Evolutionary conservation across 2,888 invertebrate genomes (phyloP), one percentile per base, ranked within the genome.

Genomic region (Nomada goodeniana): DNA sequence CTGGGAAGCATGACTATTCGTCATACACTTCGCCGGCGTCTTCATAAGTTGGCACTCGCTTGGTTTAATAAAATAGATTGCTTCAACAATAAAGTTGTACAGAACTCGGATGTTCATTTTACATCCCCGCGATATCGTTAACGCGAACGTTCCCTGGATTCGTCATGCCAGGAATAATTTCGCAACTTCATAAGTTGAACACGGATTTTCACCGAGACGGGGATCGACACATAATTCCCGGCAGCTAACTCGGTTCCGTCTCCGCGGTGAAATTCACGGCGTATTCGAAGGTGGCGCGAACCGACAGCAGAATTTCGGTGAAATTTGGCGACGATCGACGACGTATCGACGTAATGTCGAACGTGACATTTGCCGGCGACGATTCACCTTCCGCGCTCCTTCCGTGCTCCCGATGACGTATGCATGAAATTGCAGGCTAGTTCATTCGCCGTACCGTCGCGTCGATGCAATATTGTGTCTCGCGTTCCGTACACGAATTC

Each of bases 341-440:
- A 61, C 61, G 44, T 44, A 50, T 65, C 85, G 82, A 85, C 80
- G 83, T 79, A 76, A 61, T 65, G 86, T 88, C 86, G 82, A 84
- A 84, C 76, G 68, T 86, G 80, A 84, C 80, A 82, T 73, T 84
- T 79, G 60, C 73, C 73, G 29, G 18, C 82, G 72, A 84, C 84
- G 78, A 80, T 69, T 81, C 78, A 60, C 47, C 57, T 15, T n/a
- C 20, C 55, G 9, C 50, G 13, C 20, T 29, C 42, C 52, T 59
- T 70, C 26, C 42, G 18, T 13, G 67, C 68, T 79, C 76, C 80
- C 36, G 84, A 84, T 87, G 88, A 88, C 88, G 84, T 88, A 88
- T 86, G 88, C 85, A 89, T 87, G 88, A 90, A 89, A 90, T 89
- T 86, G 88, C 85, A 44, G 84, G 76, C 67, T 82, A 82, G 87